Evolutionary conservation across 2,888 invertebrate species (phyloP), one percentile per base, ranked within the genome.

Genomic region (Hyles lineata): DNA sequence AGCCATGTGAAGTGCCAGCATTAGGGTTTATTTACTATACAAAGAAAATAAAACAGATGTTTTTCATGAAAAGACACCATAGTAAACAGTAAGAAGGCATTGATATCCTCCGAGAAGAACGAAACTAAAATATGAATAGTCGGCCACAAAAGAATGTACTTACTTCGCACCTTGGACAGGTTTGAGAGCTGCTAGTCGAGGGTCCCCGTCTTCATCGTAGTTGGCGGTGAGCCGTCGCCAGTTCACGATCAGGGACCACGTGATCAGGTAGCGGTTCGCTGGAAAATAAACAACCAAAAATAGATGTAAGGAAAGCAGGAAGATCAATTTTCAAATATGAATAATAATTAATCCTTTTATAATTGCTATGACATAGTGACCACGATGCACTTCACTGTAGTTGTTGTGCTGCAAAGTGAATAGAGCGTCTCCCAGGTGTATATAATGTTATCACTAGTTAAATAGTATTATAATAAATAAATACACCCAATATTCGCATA

Each of bases 141-240:
- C 19, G 4, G 21, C 7, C 9, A 19, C 2, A 55, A 17, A 61
- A 73, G 17, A 32, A 9, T 21, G 2, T n/a, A 72, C 77, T 81
- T 74, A 90, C 90, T 89, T 88, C 74, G 87, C 79, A 4, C 90
- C 90, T 69, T 90, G 87, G 2, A 90, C 72, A 0, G 90, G 87
- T n/a, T 79, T 83, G 3, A 91, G 83, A 0, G 86, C 85, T 0
- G 82, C 32, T 0, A 87, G 79, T 3, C 87, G 80, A 21, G 83
- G 82, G 75, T 91, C 89, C 0, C 85, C 85, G 17, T 77, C 77
- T 1, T 81, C 79, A 74, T 87, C 79, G 74, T 87, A 75, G 55
- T 84, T 79, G 0, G 85, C 83, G 0, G 82, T 82, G 32, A 91
- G 80, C 0, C 89, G 85, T 0, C 72, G 72, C 87, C 89, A 90